phyloP scores from a whole-genome alignment of 2,113 vertebrate species.

The Paraplagusia blochii region DNA sequence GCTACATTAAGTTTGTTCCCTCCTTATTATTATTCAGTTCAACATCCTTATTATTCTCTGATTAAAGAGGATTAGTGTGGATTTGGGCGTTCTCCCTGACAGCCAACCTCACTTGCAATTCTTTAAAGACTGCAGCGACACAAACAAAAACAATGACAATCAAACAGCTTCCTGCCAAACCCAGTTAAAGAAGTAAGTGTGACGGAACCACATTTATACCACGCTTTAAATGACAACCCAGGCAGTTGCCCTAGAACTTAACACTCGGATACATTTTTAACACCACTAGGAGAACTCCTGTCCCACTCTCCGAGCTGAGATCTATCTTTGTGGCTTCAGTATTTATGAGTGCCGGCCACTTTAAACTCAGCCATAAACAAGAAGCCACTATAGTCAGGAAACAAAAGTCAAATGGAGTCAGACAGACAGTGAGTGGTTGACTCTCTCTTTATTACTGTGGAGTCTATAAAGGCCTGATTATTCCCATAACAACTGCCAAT shows the following conservation, averaged over 20 bases:
- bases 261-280: slow-evolving; percentile 48
- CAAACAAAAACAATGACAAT: slow-evolving; percentile 8
- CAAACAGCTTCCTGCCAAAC: slow-evolving; percentile 26
- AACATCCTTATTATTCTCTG: no score
- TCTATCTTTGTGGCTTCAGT: slow-evolving; percentile 41
- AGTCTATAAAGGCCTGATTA: slow-evolving; percentile 55
- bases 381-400: slow-evolving; percentile 18
- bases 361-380: slow-evolving; percentile 56
- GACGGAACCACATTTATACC: slow-evolving; percentile 14
- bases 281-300: slow-evolving; percentile 44
- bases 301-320: slow-evolving; percentile 35
- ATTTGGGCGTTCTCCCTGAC: no score
- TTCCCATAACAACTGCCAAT: slow-evolving; percentile 48
- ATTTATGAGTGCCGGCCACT: slow-evolving; percentile 49
- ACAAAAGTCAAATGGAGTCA: slow-evolving; percentile 39
- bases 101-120: no score
- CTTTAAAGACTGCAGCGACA: no score
- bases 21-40: no score
- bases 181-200: slow-evolving; percentile 7
- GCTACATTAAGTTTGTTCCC: no score
- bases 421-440: slow-evolving; percentile 11
- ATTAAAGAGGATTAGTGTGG: no score
- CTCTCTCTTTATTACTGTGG: slow-evolving; percentile 21
- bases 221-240: slow-evolving; percentile 33
- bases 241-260: slow-evolving; percentile 46